Conservation (phyloP, 2,888 invertebrate species). For the Dasysyrphus albostriatus region DNA sequence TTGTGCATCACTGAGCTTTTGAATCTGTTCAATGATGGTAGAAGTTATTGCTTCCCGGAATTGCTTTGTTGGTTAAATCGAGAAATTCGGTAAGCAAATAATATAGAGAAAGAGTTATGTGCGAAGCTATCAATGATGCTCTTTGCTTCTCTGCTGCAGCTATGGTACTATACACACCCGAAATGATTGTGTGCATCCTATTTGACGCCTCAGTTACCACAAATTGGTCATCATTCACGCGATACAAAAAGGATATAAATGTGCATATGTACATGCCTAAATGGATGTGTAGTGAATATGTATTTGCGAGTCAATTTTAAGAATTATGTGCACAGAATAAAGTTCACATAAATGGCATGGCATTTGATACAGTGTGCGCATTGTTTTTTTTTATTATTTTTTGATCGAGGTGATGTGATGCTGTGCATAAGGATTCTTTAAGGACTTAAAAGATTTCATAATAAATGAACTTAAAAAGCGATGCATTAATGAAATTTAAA, state of each 20-base stretch:
- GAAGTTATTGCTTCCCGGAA: background rate
- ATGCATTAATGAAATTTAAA: too few relatives aligned
- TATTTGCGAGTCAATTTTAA: background rate
- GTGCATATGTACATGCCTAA: background rate
- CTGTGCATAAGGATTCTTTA: background rate
- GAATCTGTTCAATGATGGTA: slow-evolving; percentile 45
- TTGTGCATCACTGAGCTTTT: slow-evolving; percentile 59
- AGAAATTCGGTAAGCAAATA: slow-evolving; percentile 26
- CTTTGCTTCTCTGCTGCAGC: background rate
- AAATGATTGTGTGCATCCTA: slow-evolving; percentile 62
- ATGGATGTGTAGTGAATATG: background rate
- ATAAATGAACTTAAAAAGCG: too few relatives aligned
- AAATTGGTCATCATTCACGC: slow-evolving; percentile 68
- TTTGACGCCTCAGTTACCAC: slow-evolving; percentile 60
- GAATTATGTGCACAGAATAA: background rate
- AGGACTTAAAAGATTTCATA: background rate
- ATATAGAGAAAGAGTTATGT: slow-evolving; percentile 18
- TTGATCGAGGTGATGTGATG: background rate
- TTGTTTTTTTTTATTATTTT: background rate
- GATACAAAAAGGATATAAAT: slow-evolving; percentile 53
- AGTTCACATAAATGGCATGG: background rate
- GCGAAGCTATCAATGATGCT: slow-evolving; percentile 1
- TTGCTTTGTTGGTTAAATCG: slow-evolving; percentile 28
- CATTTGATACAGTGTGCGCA: too few relatives aligned
- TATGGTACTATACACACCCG: background rate